These are phyloP conservation scores for Patiria pectinifera DNA, from an alignment of 53 echinoderm and acorn worm species.

Conservation along the genomic window DNA sequence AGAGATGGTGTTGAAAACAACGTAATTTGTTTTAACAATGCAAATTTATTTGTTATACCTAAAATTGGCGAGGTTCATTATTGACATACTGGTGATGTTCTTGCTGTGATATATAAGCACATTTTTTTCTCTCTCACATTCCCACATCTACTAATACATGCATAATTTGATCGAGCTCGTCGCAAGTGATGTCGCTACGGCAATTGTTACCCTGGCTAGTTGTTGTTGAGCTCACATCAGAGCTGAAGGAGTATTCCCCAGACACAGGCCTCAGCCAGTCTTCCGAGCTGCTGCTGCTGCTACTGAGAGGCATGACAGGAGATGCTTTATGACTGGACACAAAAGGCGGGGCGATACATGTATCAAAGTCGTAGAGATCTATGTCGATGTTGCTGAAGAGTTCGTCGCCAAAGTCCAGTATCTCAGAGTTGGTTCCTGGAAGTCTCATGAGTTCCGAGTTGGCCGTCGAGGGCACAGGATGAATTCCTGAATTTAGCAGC, in stretches of 20 bases:
- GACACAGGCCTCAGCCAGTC: constrained; percentile 74
- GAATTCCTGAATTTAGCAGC: constrained; percentile 19
- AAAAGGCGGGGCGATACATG: constrained; percentile 63
- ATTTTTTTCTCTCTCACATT: constrained; percentile 67
- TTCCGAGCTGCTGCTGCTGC: constrained; percentile 54
- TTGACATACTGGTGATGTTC: constrained; percentile 37
- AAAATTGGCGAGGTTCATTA: no score
- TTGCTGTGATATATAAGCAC: constrained; percentile 35
- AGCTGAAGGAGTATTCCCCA: constrained; percentile 63
- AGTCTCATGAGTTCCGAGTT: constrained; percentile 43
- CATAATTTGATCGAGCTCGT: constrained; percentile 94
- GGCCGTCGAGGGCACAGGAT: constrained; percentile 4
- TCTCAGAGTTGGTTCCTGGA: constrained; percentile 71
- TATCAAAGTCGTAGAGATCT: constrained; percentile 90
- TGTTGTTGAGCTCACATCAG: constrained; percentile 51
- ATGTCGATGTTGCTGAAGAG: constrained; percentile 90
- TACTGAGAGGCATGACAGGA: constrained; percentile 11
- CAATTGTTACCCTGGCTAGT: constrained; percentile 72
- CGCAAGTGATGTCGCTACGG: constrained; percentile 78
- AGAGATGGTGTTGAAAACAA: background rate
- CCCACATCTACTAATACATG: constrained; percentile 90
- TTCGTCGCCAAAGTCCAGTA: constrained; percentile 84
- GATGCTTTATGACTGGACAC: constrained; percentile 77
- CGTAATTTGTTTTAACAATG: background rate
- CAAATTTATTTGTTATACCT: background rate